Evolutionary conservation across 1,140 invertebrate genomes (phyloP), one percentile per base, ranked within the genome.

Genomic region (Lepidostoma basale): DNA sequence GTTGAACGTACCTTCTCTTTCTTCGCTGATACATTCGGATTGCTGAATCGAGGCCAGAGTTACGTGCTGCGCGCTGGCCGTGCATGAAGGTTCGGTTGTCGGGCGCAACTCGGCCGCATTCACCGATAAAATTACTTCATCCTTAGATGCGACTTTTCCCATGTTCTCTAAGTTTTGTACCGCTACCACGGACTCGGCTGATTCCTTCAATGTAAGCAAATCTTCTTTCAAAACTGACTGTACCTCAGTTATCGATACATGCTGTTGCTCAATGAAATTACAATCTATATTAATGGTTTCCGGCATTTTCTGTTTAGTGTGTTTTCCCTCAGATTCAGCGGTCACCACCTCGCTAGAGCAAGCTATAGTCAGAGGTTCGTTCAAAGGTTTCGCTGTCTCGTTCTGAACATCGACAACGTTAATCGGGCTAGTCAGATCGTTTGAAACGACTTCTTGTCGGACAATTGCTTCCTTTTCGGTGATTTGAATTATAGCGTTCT

Each of bases 1-100:
- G 14, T 47, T 39, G 42, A 85, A 77, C 49, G 74, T 70, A 26
- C 76, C 79, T 80, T 87, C 86, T 73, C 83, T 86, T 75, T 87
- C 86, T 8, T 80, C 84, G 42, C 75, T 30, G 1, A 77, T 79
- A 49, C 82, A 74, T 76, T 84, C 74, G 10, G 75, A 77, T 75
- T 85, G 80, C 71, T 72, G 62, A 26, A 72, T 23, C 4, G 67
- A 65, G 4, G 66, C 44, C 39, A 45, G 62, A n/a, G 47, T 62
- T 30, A 68, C 59, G 45, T 72, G 70, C 28, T 72, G 47, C 14
- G 60, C 52, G 22, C 22, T 45, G 18, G 66, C 66, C 40, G 6
- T 40, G 25, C 58, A 72, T 30, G 28, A n/a, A 4, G 36, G 30
- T 14, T 64, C 44, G 5, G 62, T 62, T 25, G 3, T 52, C n/a